Percentiles rank a stretch among this genome's conserved stretches.
Conservation (phyloP, 1,140 invertebrate species). For the Mercenaria mercenaria region DNA sequence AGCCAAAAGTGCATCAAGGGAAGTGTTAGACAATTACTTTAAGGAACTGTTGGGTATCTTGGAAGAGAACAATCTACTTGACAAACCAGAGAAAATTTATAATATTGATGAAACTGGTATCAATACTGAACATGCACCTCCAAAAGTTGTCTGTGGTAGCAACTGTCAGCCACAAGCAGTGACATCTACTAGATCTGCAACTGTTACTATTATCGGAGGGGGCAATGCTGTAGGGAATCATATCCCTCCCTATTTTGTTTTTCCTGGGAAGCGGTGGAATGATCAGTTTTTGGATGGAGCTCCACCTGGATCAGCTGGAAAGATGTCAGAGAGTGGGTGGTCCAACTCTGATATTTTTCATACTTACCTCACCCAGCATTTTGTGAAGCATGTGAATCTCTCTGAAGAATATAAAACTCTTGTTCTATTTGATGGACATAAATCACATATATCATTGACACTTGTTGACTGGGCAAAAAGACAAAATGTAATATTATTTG, state of each 20-base stretch:
- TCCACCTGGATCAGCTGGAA: conserved; percentile 82
- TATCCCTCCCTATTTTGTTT: conserved; percentile 78
- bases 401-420: conserved; percentile 75
- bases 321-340: conserved; percentile 85
- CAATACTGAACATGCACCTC: conserved; percentile 63
- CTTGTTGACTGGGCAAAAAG: conserved; percentile 66
- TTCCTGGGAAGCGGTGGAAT: conserved; percentile 69
- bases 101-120: conserved; percentile 86
- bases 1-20: not conserved
- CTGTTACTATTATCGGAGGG: conserved; percentile 66
- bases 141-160: conserved; percentile 4
- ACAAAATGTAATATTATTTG: conserved; percentile 72
- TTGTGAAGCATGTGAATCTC: conserved; percentile 77
- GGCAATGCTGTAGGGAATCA: conserved; percentile 74
- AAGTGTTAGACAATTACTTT: conserved; percentile 20
- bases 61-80: conserved; percentile 66
- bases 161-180: not conserved
- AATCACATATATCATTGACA: conserved; percentile 60
- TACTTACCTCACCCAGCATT: conserved; percentile 85
- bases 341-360: conserved; percentile 85
- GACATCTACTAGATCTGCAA: conserved; percentile 56
- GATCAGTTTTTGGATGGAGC: conserved; percentile 84
- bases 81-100: conserved; percentile 81
- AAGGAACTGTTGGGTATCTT: not conserved
- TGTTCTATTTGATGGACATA: conserved; percentile 85